Evolutionary conservation across 2,113 vertebrate species (phyloP).

Genomic region (Podarcis raffonei): DNA sequence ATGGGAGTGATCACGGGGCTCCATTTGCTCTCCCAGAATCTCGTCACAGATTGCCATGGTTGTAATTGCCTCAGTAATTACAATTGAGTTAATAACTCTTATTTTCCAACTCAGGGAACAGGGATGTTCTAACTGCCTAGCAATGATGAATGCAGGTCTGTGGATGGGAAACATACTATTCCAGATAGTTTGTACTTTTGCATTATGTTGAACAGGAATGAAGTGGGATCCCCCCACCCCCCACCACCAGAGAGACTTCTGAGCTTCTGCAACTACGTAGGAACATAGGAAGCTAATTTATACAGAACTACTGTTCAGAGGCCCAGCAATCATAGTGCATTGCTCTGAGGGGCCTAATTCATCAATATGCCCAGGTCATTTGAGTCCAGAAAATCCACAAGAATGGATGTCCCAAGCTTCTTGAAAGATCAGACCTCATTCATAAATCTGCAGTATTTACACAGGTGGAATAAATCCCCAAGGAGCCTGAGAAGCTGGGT

Average conservation of each 20-base stretch:
- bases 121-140: rapidly evolving
- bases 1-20: conserved; percentile 21
- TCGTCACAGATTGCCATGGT: neutral
- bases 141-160: neutral
- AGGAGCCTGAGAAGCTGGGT: neutral
- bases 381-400: conserved; percentile 5
- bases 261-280: neutral
- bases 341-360: neutral
- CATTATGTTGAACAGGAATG: neutral
- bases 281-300: too few relatives aligned
- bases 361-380: neutral
- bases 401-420: neutral
- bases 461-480: conserved; percentile 18
- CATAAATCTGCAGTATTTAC: conserved; percentile 30
- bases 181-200: neutral
- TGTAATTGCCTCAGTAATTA: conserved; percentile 4
- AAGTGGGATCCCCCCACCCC: too few relatives aligned
- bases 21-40: neutral
- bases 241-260: neutral
- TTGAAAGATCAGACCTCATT: neutral
- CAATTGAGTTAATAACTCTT: neutral
- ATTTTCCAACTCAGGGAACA: neutral
- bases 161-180: neutral
- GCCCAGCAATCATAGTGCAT: neutral
- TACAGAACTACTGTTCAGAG: neutral